phyloP scores from a whole-genome alignment of 1,140 invertebrate species.

The Drosophila sproati region DNA sequence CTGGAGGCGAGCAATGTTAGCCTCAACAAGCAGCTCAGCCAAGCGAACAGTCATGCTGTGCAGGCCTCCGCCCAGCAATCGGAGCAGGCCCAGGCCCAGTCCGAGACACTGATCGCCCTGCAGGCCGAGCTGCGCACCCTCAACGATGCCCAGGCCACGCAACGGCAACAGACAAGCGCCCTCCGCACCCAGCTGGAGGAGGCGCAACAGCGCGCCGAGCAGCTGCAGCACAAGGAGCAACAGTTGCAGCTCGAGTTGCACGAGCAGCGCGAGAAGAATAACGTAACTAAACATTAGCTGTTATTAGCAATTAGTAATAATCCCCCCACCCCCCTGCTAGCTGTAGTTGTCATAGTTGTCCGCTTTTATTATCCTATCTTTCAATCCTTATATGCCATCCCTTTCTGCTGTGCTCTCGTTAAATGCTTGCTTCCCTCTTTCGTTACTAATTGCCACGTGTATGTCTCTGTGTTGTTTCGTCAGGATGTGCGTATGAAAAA shows the following conservation, averaged over 20 bases:
- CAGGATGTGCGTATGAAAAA: conserved; percentile 93
- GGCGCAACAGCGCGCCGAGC: conserved; percentile 60
- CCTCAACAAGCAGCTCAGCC: conserved; percentile 44
- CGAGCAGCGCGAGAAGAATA: conserved; percentile 90
- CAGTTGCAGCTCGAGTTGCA: conserved; percentile 86
- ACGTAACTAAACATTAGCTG: conserved; percentile 86
- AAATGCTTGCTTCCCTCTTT: conserved; percentile 4
- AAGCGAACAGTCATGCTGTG: conserved; percentile 56
- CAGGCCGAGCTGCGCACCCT: conserved; percentile 46
- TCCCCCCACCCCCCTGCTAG: too few relatives aligned
- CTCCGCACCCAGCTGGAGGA: conserved; percentile 70
- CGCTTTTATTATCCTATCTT: neutral
- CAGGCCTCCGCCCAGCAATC: conserved; percentile 58
- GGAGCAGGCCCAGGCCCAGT: conserved; percentile 62
- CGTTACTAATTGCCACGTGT: conserved; percentile 65
- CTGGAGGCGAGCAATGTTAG: conserved; percentile 55
- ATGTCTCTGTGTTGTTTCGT: conserved; percentile 68
- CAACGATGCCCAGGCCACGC: conserved; percentile 45
- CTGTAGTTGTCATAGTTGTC: too few relatives aligned
- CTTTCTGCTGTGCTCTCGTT: neutral
- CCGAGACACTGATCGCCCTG: conserved; percentile 50
- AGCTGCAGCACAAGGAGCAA: conserved; percentile 62
- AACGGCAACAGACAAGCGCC: conserved; percentile 49
- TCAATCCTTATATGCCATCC: neutral
- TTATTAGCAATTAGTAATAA: neutral